Percentiles rank a stretch among this genome's conserved stretches.
phyloP scores from a whole-genome alignment of 2,888 invertebrate genomes.

The Stegophylla sp. region DNA sequence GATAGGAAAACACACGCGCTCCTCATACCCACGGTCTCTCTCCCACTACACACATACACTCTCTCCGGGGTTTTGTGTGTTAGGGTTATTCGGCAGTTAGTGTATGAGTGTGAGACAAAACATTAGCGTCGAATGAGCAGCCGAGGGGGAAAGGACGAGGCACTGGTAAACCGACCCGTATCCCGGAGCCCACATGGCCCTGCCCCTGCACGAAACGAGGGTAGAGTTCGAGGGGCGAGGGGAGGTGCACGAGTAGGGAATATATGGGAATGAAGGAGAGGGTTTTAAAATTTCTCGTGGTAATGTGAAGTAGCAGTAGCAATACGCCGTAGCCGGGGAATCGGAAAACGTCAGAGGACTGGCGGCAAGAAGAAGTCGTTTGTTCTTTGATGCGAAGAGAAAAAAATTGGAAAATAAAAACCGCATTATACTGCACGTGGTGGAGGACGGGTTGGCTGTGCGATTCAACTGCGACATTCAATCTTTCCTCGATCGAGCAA shows the following conservation, averaged over 20 bases:
- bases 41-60: no score
- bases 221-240: background rate
- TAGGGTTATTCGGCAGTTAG: background rate
- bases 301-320: background rate
- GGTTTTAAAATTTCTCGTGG: background rate
- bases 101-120: conserved; percentile 19
- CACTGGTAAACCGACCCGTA: conserved; percentile 26
- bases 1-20: conserved; percentile 56
- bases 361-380: background rate
- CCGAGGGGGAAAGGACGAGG: background rate
- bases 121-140: conserved; percentile 3
- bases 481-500: no score
- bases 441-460: no score
- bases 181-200: conserved; percentile 44
- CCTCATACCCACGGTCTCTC: background rate
- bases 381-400: background rate
- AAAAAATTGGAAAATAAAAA: background rate
- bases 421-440: no score
- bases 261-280: background rate
- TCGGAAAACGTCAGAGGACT: no score
- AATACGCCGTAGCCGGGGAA: background rate
- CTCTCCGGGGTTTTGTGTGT: background rate
- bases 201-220: no score
- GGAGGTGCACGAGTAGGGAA: background rate
- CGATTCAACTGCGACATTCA: no score